These are phyloP conservation scores for Nettapus auritus DNA, from an alignment of 2,113 vertebrate species.

Conservation along the genomic window DNA sequence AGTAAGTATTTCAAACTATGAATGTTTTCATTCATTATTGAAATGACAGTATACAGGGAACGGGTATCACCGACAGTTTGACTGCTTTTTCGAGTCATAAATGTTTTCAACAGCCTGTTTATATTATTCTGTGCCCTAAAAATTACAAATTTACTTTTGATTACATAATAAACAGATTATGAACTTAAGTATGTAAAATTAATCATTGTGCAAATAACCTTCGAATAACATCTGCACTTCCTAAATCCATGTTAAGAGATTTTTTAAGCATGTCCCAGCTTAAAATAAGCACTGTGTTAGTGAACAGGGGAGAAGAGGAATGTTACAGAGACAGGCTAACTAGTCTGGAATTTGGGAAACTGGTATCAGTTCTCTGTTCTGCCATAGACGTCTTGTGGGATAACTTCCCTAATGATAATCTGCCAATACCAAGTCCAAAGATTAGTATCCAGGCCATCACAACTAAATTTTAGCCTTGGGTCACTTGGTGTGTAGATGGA, in stretches of 20 bases:
- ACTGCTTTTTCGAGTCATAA: neutral
- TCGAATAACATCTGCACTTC: neutral
- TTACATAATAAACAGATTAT: neutral
- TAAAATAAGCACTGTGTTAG: neutral
- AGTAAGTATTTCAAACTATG: neutral
- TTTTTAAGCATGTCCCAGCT: neutral
- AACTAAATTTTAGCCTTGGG: neutral
- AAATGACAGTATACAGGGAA: neutral
- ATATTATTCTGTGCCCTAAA: neutral
- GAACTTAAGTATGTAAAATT: neutral
- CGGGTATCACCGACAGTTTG: neutral
- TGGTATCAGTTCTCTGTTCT: neutral
- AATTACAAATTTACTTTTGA: neutral
- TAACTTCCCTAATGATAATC: neutral
- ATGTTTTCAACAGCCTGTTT: neutral
- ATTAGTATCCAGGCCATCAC: neutral
- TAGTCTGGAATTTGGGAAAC: neutral
- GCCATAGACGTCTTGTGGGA: neutral
- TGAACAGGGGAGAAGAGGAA: neutral
- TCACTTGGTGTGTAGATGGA: neutral
- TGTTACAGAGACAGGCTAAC: neutral
- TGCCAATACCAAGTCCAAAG: neutral
- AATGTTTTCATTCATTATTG: constrained; percentile 7
- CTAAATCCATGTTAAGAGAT: neutral
- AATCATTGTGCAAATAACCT: neutral